Evolutionary conservation across 2,888 invertebrate species (phyloP).

Genomic region (Eupsilia transversa): DNA sequence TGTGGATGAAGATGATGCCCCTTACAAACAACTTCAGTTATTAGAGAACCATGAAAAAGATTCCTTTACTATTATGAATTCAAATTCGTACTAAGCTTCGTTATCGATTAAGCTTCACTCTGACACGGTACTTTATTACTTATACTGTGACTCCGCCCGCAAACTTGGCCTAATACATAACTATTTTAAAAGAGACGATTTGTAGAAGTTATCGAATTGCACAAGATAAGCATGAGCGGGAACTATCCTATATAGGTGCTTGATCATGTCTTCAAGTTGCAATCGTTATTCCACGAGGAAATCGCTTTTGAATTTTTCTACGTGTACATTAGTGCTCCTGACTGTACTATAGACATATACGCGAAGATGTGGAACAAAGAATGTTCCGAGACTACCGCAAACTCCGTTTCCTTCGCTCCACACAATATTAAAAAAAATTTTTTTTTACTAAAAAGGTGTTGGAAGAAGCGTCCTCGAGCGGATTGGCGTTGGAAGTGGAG

Average conservation of each 20-base stretch:
- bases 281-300: neutral
- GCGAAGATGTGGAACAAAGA: neutral
- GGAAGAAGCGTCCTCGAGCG: constrained; percentile 93
- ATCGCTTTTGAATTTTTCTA: neutral
- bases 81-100: too few relatives aligned
- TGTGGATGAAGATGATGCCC: too few relatives aligned
- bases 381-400: neutral
- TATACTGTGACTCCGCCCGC: neutral
- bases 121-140: neutral
- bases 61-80: neutral
- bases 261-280: neutral
- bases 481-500: constrained; percentile 90
- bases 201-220: neutral
- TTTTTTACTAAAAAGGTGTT: constrained; percentile 91
- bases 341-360: neutral
- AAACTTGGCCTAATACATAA: neutral
- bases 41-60: neutral
- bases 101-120: neutral
- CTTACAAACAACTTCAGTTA: neutral
- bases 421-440: too few relatives aligned
- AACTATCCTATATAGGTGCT: neutral
- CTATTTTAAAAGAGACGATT: neutral
- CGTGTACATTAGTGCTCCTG: too few relatives aligned
- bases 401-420: neutral
- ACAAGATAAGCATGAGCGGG: neutral